These are phyloP conservation scores for Embidobia sp. DNA, from an alignment of 2,888 invertebrate species.

Conservation along the genomic window DNA sequence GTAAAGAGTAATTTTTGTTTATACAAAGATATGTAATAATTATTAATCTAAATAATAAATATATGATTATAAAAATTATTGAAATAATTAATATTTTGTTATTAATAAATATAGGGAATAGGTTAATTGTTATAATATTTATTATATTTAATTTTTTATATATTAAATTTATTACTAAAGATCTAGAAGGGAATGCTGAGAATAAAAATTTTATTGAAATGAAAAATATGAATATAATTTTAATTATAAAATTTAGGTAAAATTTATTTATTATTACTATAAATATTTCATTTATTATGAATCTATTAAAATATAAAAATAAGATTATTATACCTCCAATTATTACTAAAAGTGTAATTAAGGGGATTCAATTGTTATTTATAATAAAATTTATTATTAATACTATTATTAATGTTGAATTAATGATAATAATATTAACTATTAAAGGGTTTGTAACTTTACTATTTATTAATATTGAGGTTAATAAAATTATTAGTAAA, in stretches of 20 bases:
- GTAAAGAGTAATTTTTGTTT: slow-evolving; percentile 83
- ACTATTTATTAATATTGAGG: background rate
- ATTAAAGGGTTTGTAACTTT: slow-evolving; percentile 7
- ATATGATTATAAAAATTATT: slow-evolving; percentile 78
- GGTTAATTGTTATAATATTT: slow-evolving; percentile 69
- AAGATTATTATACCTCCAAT: slow-evolving; percentile 85
- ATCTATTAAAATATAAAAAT: slow-evolving; percentile 86
- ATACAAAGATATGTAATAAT: slow-evolving; percentile 84
- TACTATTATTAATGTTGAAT: slow-evolving; percentile 83
- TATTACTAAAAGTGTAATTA: slow-evolving; percentile 85
- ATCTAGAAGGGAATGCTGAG: no score
- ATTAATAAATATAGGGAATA: no score
- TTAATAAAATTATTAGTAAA: slow-evolving; percentile 6
- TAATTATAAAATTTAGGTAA: slow-evolving; percentile 23
- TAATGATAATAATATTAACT: slow-evolving; percentile 78
- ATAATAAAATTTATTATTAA: slow-evolving; percentile 81
- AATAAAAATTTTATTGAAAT: no score
- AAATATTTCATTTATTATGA: slow-evolving; percentile 81
- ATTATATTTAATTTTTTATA: background rate
- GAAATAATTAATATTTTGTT: slow-evolving; percentile 61
- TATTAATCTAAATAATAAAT: slow-evolving; percentile 84
- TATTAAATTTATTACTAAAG: slow-evolving; percentile 32
- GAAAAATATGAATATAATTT: slow-evolving; percentile 29
- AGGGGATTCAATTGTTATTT: slow-evolving; percentile 83
- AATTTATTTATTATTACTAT: background rate